Percentiles rank a stretch among this genome's conserved stretches.
Conservation (phyloP, 2,797 vertebrate species). For the Oophaga sylvatica region DNA sequence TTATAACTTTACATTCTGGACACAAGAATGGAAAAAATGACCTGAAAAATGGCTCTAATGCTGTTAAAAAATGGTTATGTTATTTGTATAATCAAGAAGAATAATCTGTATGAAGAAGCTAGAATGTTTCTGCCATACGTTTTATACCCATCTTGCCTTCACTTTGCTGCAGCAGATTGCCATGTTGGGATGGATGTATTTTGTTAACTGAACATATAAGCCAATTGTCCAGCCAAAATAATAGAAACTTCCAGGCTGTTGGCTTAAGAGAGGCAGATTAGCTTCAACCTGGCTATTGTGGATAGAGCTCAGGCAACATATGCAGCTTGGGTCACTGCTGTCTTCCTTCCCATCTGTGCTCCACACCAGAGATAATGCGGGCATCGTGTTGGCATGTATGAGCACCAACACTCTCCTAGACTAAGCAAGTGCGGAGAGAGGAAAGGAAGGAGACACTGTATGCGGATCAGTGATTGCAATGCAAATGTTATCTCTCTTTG, state of each 20-base stretch:
- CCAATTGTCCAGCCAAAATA: background rate
- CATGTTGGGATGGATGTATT: background rate
- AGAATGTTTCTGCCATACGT: background rate
- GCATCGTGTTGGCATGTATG: background rate
- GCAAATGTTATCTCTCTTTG: background rate
- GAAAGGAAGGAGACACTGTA: background rate
- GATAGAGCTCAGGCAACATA: constrained; percentile 1
- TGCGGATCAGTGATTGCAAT: background rate
- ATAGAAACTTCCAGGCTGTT: background rate
- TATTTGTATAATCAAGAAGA: background rate
- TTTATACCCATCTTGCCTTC: background rate
- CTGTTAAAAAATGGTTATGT: background rate
- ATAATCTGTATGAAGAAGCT: background rate
- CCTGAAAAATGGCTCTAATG: too few relatives aligned
- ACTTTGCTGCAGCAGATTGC: background rate
- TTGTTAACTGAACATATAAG: background rate
- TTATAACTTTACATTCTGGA: too few relatives aligned
- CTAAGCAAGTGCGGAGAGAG: background rate
- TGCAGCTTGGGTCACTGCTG: background rate
- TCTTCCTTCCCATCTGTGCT: background rate
- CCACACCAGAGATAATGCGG: background rate
- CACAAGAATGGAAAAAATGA: too few relatives aligned
- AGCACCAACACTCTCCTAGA: background rate
- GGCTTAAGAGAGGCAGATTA: background rate
- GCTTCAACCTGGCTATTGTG: constrained; percentile 1